Conservation (phyloP, 1,140 invertebrate genomes). For the Venturia canescens region DNA sequence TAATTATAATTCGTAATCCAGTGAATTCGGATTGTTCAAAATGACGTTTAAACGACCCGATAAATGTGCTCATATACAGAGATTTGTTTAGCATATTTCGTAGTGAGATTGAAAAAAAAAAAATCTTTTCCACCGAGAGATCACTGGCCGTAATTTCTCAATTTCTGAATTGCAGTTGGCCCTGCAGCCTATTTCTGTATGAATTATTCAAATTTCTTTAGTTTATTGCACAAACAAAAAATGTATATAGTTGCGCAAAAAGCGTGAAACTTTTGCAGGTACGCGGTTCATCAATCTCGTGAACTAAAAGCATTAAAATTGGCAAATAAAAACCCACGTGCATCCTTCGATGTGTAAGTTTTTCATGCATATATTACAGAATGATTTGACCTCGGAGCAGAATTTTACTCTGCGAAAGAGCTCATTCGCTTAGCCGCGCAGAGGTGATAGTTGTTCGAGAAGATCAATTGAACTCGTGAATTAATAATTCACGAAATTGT, state of each 20-base stretch:
- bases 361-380: neutral
- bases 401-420: neutral
- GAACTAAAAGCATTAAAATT: neutral
- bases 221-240: neutral
- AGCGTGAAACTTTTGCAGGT: neutral
- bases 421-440: neutral
- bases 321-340: neutral
- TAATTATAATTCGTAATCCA: no score
- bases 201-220: neutral
- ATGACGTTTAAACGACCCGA: no score
- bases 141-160: neutral
- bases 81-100: no score
- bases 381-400: slow-evolving; percentile 6
- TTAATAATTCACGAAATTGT: slow-evolving; percentile 3
- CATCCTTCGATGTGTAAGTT: neutral
- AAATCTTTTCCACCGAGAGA: no score
- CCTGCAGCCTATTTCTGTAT: neutral
- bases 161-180: neutral
- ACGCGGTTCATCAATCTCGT: neutral
- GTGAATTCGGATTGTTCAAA: no score
- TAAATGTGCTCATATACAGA: no score
- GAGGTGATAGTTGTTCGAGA: slow-evolving; percentile 1
- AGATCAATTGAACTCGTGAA: slow-evolving; percentile 1
- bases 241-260: slow-evolving; percentile 18
- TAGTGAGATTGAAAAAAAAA: no score